Evolutionary conservation across 1,140 invertebrate genomes (phyloP), one percentile per base, ranked within the genome.

Genomic region (Drosophila mojavensis): DNA sequence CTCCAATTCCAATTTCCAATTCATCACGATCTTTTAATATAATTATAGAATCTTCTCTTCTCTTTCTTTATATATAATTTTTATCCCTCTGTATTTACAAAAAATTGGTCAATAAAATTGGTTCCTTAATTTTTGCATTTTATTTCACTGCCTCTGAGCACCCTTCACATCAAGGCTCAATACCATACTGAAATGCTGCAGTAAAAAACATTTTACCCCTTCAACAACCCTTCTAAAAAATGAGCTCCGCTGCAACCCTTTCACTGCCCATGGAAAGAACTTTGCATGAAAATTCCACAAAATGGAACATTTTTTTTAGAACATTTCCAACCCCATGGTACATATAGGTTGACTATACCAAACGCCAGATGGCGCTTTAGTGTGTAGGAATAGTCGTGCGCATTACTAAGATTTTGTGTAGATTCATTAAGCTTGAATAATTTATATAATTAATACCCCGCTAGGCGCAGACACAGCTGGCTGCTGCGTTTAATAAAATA

Each of bases 371-470:
- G 83, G 79, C 84, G 83, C 84, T 80, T 67, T 9, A 47, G 58
- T 20, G 24, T 56, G 60, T 66, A 43, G 43, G 26, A 2, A 39
- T 39, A 39, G 36, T 13, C 10, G 10, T 39, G 36, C 36, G 36
- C 36, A 11, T 39, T 39, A 39, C 36, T 11, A 39, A 39, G 36
- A 82, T 73, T 88, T 88, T 45, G 60, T 65, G 30, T 6, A 11
- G 67, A 69, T 66, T 79, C 68, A 82, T 83, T 83, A 74, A 51
- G 54, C 50, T 47, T 86, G 84, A 86, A 88, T 86, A 88, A 83
- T 86, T 85, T 86, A 77, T 88, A 79, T 86, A 86, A 86, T 86
- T 86, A 86, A 86, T 82, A 79, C 83, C 80, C 82, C 79, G 84
- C 79, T 68, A 79, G 53, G 79, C 68, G 56, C 43, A 65, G 28